Conservation (phyloP, 2,113 vertebrate genomes). For the Clarias macrocephalus region DNA sequence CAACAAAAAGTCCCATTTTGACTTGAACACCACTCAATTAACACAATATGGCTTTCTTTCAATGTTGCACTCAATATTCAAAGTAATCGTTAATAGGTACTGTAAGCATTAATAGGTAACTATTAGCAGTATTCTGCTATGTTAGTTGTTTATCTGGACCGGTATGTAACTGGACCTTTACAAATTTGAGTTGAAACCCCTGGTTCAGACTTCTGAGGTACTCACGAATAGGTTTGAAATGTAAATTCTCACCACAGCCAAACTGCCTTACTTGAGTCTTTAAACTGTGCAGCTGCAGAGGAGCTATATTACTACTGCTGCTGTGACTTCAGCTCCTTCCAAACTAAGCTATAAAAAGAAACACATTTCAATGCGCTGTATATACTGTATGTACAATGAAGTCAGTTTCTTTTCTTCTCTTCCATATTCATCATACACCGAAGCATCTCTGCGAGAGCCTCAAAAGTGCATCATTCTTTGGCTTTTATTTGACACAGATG, state of each 20-base stretch:
- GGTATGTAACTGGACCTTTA: background rate
- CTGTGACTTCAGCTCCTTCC: background rate
- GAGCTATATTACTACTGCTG: background rate
- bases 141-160: background rate
- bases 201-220: background rate
- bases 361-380: background rate
- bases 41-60: too few species aligned
- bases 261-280: background rate
- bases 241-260: background rate
- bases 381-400: background rate
- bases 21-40: too few species aligned
- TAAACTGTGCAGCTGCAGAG: background rate
- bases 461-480: background rate
- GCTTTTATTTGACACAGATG: background rate
- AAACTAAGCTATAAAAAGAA: background rate
- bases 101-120: background rate
- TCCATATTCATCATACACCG: background rate
- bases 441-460: background rate
- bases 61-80: too few species aligned
- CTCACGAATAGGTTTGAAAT: background rate
- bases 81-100: background rate
- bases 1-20: too few species aligned
- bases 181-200: background rate
- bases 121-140: background rate
- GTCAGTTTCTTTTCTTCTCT: background rate